A percentile compares a stretch with the other conserved stretches of the same genome.
Conservation (phyloP, 2,797 vertebrate genomes). For the Pangasius mekongensis region DNA sequence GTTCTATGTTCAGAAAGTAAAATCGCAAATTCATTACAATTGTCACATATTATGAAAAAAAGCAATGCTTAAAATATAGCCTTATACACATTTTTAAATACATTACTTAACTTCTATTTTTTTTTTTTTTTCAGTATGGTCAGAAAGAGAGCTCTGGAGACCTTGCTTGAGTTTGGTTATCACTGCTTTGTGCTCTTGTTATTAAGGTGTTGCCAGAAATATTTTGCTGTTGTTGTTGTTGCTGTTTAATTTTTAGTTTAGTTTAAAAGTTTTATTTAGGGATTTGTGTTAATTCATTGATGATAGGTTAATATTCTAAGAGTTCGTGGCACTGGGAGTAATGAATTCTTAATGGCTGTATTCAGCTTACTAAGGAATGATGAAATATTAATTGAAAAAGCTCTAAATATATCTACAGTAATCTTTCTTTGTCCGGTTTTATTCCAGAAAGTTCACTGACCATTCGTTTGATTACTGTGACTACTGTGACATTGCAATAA, state of each 20-base stretch:
- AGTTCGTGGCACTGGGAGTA: conserved; percentile 78
- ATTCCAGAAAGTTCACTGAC: background rate
- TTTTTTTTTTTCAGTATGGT: background rate
- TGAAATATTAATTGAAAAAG: conserved; percentile 77
- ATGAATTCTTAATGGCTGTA: conserved; percentile 80
- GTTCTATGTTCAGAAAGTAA: background rate
- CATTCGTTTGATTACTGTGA: background rate
- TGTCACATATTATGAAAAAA: background rate
- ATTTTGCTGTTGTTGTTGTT: background rate
- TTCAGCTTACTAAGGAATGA: conserved; percentile 74
- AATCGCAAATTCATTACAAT: background rate
- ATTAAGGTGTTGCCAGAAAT: background rate
- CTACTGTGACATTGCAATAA: background rate
- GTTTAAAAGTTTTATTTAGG: conserved; percentile 15
- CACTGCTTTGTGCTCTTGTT: background rate
- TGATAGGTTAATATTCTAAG: conserved; percentile 75
- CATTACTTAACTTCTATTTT: background rate
- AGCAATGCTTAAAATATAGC: background rate
- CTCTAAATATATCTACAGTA: conserved; percentile 75
- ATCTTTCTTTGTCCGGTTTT: background rate
- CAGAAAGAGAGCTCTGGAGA: conserved; percentile 11
- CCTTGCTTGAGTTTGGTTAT: background rate
- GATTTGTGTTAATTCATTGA: conserved; percentile 70
- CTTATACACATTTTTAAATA: background rate
- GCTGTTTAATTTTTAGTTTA: background rate